Evolutionary conservation across 2,888 invertebrate species (phyloP), one percentile per base, ranked within the genome.

Genomic region (Protonemura montana): DNA sequence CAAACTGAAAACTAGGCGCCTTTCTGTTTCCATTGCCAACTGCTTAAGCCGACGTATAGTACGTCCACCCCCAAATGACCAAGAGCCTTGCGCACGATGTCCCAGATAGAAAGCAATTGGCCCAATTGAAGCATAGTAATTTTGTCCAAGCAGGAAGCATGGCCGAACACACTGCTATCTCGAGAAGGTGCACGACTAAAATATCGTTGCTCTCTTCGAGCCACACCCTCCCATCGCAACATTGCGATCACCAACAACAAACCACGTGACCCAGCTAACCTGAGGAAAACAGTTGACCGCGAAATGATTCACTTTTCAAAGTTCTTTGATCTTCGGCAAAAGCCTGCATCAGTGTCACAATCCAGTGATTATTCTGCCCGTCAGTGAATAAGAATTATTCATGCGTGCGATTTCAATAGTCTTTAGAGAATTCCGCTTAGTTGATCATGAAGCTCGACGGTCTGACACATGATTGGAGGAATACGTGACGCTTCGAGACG

Each of bases 131-230:
- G 28, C 26, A 78, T 78, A 26, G 78, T 7, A 78, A 78, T 26
- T 28, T 28, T 28, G 26, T 78, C 78, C 78, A 26, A 78, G 27
- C 27, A 78, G 78, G 78, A 78, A 78, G 28, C 28, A 78, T 78
- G 78, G 78, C 27, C 78, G 27, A 78, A 26, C 10, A 78, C 78
- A 27, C 78, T 59, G 59, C 5, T 28, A 78, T 13, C 28, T 10
- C 78, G 78, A 78, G 78, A 78, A 78, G 78, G 78, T 10, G 26
- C 78, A 78, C 78, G 78, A 78, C 78, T 78, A 78, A 78, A 78
- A 6, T 25, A 78, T 78, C 13, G 28, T 26, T 78, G 5, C 26
- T 27, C 26, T 78, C 78, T 78, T 26, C 2, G 26, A 28, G n/a
- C 78, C 78, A 78, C 78, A 78, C 78, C 78, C 78, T 26, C 78